Percentiles rank a stretch among this genome's conserved stretches.
These are phyloP conservation scores for Typhlomys cinereus DNA, from an alignment of 2,113 vertebrate species.

Conservation along the genomic window DNA sequence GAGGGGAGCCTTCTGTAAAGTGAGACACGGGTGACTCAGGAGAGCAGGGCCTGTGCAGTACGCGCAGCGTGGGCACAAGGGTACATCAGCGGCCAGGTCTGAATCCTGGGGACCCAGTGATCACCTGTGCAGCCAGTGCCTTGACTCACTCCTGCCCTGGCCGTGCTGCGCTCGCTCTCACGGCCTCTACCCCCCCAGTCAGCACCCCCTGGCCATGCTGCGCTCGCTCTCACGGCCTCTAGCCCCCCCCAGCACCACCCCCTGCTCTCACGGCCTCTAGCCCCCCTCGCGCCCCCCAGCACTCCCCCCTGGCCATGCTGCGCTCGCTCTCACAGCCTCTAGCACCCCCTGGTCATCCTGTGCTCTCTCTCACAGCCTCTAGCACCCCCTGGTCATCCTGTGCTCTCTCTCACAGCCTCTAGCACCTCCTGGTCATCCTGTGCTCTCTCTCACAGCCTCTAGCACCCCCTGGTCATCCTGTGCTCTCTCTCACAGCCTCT, in stretches of 20 bases:
- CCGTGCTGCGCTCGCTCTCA: not conserved
- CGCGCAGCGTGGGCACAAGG: too few relatives aligned
- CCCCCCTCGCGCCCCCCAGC: too few relatives aligned
- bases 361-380: too few relatives aligned
- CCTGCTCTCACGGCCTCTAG: too few relatives aligned
- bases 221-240: too few relatives aligned
- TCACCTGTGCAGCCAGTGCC: not conserved
- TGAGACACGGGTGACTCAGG: not conserved
- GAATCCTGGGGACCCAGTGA: not conserved
- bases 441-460: not conserved
- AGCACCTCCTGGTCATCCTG: not conserved
- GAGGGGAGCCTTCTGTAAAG: slow-evolving; percentile 96
- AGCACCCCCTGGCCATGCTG: too few relatives aligned
- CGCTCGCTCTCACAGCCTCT: too few relatives aligned
- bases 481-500: not conserved
- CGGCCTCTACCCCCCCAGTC: not conserved
- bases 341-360: not conserved
- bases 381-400: not conserved
- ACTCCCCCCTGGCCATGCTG: too few relatives aligned
- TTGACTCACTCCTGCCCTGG: not conserved
- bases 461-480: not conserved
- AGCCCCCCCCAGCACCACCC: not conserved
- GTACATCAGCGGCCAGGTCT: not conserved
- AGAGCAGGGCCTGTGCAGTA: not conserved
- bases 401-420: too few relatives aligned